Percentiles rank a stretch among this genome's conserved stretches.
phyloP scores from a whole-genome alignment of 2,113 vertebrate genomes.

The Trogon melanurus region DNA sequence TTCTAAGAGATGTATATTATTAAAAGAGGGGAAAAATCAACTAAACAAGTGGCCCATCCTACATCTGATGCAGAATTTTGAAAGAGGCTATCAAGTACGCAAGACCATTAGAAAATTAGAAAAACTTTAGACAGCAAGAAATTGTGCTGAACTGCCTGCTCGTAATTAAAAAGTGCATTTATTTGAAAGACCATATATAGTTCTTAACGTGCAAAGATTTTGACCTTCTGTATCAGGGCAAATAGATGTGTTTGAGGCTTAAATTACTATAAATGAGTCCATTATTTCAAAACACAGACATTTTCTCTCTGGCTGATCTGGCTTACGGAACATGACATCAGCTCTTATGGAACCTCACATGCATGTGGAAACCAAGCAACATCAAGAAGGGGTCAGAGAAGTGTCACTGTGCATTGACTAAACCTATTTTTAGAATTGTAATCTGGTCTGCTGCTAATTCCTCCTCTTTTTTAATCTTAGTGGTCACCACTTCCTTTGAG shows the following conservation, averaged over 20 bases:
- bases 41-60: not conserved
- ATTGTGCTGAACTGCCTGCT: constrained; percentile 32
- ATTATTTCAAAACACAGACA: not conserved
- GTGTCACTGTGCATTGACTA: not conserved
- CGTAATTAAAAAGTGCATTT: constrained; percentile 38
- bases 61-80: not conserved
- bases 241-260: not conserved
- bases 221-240: not conserved
- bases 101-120: constrained; percentile 7
- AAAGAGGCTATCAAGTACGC: constrained; percentile 20
- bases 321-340: not conserved
- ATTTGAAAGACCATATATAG: not conserved
- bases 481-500: not conserved
- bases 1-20: not conserved
- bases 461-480: not conserved
- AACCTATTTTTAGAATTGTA: not conserved
- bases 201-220: not conserved
- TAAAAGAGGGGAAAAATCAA: not conserved
- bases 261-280: not conserved
- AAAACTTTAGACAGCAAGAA: constrained; percentile 25
- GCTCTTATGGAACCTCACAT: not conserved
- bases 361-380: not conserved
- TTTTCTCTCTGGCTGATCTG: not conserved
- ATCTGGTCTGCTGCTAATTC: not conserved
- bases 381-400: not conserved